Percentiles rank a stretch among this genome's conserved stretches.
These are phyloP conservation scores for Amiota minor DNA, from an alignment of 2,888 invertebrate genomes.

Conservation along the genomic window DNA sequence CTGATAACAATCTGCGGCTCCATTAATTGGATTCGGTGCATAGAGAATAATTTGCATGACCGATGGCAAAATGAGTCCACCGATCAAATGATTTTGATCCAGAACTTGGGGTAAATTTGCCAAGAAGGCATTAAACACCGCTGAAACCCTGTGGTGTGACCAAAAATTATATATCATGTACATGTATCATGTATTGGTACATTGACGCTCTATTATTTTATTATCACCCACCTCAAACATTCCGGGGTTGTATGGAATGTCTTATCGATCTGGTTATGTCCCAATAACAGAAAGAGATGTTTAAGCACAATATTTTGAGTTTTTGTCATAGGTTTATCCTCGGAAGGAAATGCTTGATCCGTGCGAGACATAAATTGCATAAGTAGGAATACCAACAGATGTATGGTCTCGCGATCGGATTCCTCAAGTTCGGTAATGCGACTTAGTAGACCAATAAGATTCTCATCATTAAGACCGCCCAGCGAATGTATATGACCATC, in stretches of 20 bases:
- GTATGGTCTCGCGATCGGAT: conserved; percentile 95
- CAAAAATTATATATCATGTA: not conserved
- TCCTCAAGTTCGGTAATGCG: conserved; percentile 94
- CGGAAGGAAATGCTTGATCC: conserved; percentile 87
- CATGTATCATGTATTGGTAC: not conserved
- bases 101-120: conserved; percentile 93
- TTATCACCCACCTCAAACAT: conserved; percentile 79
- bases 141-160: conserved; percentile 80
- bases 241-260: conserved; percentile 93
- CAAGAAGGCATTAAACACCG: conserved; percentile 96
- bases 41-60: conserved; percentile 87
- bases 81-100: conserved; percentile 96
- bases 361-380: conserved; percentile 95
- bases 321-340: conserved; percentile 86
- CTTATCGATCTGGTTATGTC: conserved; percentile 93
- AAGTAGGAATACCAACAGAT: conserved; percentile 92
- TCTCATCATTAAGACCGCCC: conserved; percentile 87
- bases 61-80: conserved; percentile 89
- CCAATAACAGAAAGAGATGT: conserved; percentile 92
- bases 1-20: conserved; percentile 77
- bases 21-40: conserved; percentile 84
- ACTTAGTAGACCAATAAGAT: conserved; percentile 85
- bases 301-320: conserved; percentile 90
- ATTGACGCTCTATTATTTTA: not conserved
- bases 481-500: conserved; percentile 90